Percentiles rank a stretch among this genome's conserved stretches.
These are phyloP conservation scores for Anthopleura xanthogrammica DNA, from an alignment of 92 coral and sea anemone genomes.

Conservation along the genomic window DNA sequence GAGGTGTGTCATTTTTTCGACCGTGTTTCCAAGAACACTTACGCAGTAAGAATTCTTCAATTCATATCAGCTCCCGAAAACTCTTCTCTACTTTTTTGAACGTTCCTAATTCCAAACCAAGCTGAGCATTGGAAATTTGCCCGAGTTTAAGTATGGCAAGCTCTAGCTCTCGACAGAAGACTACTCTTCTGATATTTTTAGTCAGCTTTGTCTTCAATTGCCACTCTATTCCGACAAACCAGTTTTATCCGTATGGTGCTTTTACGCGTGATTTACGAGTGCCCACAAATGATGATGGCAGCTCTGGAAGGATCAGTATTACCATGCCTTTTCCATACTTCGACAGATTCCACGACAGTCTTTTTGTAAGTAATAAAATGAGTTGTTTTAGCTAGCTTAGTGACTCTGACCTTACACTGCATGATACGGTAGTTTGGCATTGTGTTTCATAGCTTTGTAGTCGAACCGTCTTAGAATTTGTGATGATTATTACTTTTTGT, in stretches of 20 bases:
- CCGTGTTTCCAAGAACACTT: no score
- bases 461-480: no score
- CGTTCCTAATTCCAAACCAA: no score
- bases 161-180: neutral
- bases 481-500: no score
- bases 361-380: slow-evolving; percentile 55
- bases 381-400: neutral
- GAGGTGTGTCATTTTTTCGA: no score
- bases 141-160: neutral
- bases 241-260: slow-evolving; percentile 69
- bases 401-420: neutral
- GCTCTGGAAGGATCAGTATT: slow-evolving; percentile 56
- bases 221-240: slow-evolving; percentile 30
- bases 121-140: no score
- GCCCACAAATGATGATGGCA: slow-evolving; percentile 59
- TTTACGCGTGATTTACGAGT: slow-evolving; percentile 36
- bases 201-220: neutral
- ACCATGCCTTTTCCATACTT: slow-evolving; percentile 67
- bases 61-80: no score
- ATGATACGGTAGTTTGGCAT: neutral
- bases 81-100: no score
- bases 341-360: slow-evolving; percentile 60
- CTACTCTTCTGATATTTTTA: neutral
- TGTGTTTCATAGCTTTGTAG: neutral
- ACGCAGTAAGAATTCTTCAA: no score